These are phyloP conservation scores for Sinhomidia bicolor DNA, from an alignment of 2,888 invertebrate genomes.

Conservation along the genomic window DNA sequence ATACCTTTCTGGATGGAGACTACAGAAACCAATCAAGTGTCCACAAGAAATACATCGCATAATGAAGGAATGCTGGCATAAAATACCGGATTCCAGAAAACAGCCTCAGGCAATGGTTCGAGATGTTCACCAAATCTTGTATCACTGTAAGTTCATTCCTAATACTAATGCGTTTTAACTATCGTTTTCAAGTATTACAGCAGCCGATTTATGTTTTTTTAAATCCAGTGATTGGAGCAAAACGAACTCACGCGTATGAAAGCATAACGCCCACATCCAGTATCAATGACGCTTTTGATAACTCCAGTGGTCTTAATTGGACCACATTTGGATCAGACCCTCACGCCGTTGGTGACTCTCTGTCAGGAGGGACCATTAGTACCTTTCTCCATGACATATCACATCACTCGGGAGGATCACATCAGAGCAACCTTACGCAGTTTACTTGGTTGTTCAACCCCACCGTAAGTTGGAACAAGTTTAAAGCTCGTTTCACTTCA, in stretches of 20 bases:
- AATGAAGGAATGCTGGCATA: conserved; percentile 91
- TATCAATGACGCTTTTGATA: conserved; percentile 78
- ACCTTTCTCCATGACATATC: conserved; percentile 79
- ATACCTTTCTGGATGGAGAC: conserved; percentile 87
- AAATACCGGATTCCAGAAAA: conserved; percentile 87
- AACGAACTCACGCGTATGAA: conserved; percentile 85
- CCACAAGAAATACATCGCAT: conserved; percentile 89
- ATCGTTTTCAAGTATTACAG: neutral
- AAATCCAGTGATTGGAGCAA: conserved; percentile 85
- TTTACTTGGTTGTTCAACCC: conserved; percentile 78
- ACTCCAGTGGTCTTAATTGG: conserved; percentile 78
- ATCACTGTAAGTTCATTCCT: conserved; percentile 84
- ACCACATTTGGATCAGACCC: conserved; percentile 78
- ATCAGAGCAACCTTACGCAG: conserved; percentile 78
- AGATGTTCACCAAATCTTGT: conserved; percentile 90
- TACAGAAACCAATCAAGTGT: conserved; percentile 87
- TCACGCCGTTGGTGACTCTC: conserved; percentile 61
- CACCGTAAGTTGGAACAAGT: conserved; percentile 73
- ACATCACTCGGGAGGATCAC: conserved; percentile 78
- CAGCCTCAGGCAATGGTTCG: conserved; percentile 93
- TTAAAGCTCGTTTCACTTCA: no score
- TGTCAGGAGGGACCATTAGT: conserved; percentile 78
- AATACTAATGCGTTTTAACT: conserved; percentile 31
- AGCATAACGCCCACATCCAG: conserved; percentile 82
- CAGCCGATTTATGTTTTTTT: neutral